Conservation (phyloP, 2,797 vertebrate species). For the Sitta carolinensis region DNA sequence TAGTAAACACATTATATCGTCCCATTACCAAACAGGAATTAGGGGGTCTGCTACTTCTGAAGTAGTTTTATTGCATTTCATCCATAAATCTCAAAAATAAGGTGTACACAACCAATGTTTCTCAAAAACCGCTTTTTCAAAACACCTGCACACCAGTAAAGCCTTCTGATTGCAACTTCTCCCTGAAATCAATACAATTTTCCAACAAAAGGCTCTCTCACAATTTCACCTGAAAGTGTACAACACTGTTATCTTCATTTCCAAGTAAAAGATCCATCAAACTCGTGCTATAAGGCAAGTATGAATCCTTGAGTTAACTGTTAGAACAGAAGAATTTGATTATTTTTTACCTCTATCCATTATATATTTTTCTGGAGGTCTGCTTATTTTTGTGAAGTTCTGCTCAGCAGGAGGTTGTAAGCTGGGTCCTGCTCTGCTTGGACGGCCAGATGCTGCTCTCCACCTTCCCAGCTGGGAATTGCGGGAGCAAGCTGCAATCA, state of each 20-base stretch:
- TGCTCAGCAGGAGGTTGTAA: background rate
- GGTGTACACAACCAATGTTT: background rate
- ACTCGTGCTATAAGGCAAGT: background rate
- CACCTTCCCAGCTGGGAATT: background rate
- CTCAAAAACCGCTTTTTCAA: background rate
- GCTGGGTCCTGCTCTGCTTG: background rate
- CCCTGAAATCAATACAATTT: background rate
- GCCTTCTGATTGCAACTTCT: background rate
- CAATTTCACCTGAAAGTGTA: background rate
- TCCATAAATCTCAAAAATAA: background rate
- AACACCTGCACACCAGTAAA: background rate
- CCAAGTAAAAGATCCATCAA: background rate
- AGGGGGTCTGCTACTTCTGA: background rate
- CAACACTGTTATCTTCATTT: background rate
- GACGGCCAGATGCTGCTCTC: background rate
- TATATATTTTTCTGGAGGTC: background rate
- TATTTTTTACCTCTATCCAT: background rate
- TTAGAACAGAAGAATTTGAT: background rate
- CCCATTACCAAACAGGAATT: background rate
- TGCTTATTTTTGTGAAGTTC: constrained; percentile 4
- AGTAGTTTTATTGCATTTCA: background rate
- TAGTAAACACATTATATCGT: background rate
- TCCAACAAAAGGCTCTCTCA: background rate
- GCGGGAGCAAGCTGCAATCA: background rate
- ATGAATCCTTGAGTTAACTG: background rate